Percentiles rank a stretch among this genome's conserved stretches.
Evolutionary conservation across 2,113 vertebrate genomes (phyloP).

Genomic region (Ammodytes dubius): DNA sequence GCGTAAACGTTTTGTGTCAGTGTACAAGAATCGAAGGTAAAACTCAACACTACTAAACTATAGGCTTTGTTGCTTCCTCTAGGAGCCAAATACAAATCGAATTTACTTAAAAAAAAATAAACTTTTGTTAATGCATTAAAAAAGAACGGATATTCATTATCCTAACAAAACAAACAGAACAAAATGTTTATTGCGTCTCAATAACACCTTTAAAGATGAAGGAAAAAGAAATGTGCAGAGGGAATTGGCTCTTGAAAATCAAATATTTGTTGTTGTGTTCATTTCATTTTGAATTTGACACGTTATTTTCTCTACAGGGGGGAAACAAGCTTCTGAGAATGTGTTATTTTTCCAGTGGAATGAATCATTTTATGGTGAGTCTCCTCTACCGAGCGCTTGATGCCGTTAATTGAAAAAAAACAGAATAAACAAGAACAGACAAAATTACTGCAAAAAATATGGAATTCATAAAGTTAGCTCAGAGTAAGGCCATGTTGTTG

Average conservation of each 20-base stretch:
- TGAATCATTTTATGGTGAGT: not conserved
- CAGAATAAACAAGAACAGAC: slow-evolving; percentile 24
- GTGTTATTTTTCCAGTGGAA: not conserved
- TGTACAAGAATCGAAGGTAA: too few relatives aligned
- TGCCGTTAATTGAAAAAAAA: slow-evolving; percentile 26
- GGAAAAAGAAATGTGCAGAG: not conserved
- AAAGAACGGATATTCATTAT: not conserved
- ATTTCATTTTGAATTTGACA: not conserved
- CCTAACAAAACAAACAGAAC: not conserved
- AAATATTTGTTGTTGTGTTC: not conserved
- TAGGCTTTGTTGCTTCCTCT: not conserved
- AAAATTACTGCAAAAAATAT: slow-evolving; percentile 40
- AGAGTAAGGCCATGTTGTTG: slow-evolving; percentile 50
- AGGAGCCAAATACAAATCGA: not conserved
- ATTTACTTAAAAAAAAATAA: too few relatives aligned
- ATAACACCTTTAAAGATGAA: not conserved
- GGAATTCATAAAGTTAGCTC: slow-evolving; percentile 17
- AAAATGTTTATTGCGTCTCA: not conserved
- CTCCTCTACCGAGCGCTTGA: not conserved
- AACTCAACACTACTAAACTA: not conserved
- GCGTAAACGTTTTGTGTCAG: not conserved
- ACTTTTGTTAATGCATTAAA: not conserved
- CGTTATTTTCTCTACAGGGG: not conserved
- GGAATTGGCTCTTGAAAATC: not conserved
- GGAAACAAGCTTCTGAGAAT: not conserved